Conservation (phyloP, 2,797 vertebrate genomes). For the Bradypus variegatus region DNA sequence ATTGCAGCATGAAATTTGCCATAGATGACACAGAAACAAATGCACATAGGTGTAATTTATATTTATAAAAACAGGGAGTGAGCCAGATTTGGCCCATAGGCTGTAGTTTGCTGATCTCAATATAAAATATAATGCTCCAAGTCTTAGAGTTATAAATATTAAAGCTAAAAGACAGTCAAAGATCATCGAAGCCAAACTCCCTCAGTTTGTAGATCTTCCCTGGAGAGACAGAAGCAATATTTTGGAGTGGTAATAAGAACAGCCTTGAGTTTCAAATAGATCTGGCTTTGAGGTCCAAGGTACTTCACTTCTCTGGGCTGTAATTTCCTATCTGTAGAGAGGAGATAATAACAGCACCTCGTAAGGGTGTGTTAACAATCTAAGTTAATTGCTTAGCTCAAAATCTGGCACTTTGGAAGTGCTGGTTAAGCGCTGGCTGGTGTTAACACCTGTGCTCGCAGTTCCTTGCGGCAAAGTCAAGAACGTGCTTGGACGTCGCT, state of each 20-base stretch:
- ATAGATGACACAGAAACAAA: neutral
- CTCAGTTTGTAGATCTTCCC: neutral
- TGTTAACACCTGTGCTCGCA: neutral
- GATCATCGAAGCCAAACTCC: neutral
- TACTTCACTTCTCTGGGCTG: neutral
- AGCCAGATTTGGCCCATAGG: neutral
- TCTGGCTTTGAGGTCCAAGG: neutral
- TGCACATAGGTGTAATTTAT: neutral
- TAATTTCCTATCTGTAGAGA: neutral
- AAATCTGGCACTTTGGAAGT: neutral
- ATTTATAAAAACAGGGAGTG: neutral
- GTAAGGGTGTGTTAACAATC: neutral
- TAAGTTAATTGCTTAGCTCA: constrained; percentile 11
- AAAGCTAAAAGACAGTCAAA: neutral
- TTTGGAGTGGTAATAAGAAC: neutral
- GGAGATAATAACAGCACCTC: neutral
- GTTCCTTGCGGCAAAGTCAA: neutral
- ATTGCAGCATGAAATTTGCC: neutral
- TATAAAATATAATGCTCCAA: neutral
- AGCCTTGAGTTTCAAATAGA: neutral
- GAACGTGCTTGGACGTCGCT: neutral
- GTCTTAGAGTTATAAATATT: neutral
- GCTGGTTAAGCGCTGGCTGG: neutral
- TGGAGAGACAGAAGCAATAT: neutral
- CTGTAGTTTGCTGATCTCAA: neutral